phyloP scores from a whole-genome alignment of 2,797 vertebrate genomes.

The Onychomys arenicola region DNA sequence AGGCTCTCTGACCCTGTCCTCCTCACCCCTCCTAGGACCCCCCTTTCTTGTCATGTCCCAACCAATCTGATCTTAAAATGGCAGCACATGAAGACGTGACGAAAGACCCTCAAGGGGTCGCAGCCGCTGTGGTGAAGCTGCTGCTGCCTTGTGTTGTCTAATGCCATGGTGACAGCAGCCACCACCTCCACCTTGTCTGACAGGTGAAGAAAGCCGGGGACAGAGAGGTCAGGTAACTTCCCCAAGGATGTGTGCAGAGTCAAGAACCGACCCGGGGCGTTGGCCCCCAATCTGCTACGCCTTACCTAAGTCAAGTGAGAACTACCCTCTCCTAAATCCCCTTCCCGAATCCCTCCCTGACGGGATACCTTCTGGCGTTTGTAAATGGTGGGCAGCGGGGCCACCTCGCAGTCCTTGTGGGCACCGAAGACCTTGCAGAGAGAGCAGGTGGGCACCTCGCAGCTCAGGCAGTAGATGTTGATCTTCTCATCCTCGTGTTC shows the following conservation, averaged over 20 bases:
- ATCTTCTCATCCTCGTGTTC: conserved; percentile 95
- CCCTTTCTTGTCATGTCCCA: background rate
- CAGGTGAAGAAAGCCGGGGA: background rate
- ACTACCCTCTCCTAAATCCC: background rate
- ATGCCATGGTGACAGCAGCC: background rate
- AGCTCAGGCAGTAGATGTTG: conserved; percentile 96
- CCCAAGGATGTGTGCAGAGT: background rate
- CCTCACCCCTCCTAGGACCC: background rate
- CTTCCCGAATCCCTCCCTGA: background rate
- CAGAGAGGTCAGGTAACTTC: background rate
- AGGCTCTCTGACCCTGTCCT: background rate
- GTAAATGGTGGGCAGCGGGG: conserved; percentile 91
- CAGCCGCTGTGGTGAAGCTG: background rate
- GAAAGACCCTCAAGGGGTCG: background rate
- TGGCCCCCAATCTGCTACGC: background rate
- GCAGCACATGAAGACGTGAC: background rate
- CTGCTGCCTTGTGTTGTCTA: background rate
- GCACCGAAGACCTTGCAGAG: conserved; percentile 96
- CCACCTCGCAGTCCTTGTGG: conserved; percentile 95
- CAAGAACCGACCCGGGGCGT: background rate
- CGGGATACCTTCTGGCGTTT: conserved; percentile 91
- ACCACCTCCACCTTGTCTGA: background rate
- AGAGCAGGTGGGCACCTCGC: conserved; percentile 94
- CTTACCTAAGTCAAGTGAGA: conserved; percentile 54
- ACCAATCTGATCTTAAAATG: background rate